phyloP scores from a whole-genome alignment of 1,140 invertebrate genomes.

The Hycleus cichorii region DNA sequence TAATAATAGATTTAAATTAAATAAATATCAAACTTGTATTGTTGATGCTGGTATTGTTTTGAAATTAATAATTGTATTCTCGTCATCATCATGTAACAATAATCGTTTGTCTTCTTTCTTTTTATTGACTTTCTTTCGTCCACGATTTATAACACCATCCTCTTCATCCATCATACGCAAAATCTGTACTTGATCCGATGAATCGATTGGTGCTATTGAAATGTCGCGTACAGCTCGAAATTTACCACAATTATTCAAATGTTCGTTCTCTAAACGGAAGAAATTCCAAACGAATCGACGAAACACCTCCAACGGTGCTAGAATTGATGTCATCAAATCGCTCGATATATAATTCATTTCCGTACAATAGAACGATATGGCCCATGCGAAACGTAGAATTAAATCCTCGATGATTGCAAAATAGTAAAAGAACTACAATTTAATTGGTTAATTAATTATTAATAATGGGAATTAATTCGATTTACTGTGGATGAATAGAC shows the following conservation, averaged over 20 bases:
- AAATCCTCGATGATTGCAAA: slow-evolving; percentile 87
- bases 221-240: slow-evolving; percentile 88
- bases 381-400: slow-evolving; percentile 78
- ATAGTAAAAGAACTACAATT: slow-evolving; percentile 83
- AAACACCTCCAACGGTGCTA: slow-evolving; percentile 78
- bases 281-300: slow-evolving; percentile 89
- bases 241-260: slow-evolving; percentile 91
- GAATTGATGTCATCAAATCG: slow-evolving; percentile 71
- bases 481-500: slow-evolving; percentile 65
- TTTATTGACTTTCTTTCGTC: slow-evolving; percentile 44
- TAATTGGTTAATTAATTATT: neutral
- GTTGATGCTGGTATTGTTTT: slow-evolving; percentile 23
- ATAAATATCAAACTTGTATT: slow-evolving; percentile 13
- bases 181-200: slow-evolving; percentile 63
- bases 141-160: slow-evolving; percentile 53
- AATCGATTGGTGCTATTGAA: slow-evolving; percentile 76
- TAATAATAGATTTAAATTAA: neutral
- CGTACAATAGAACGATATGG: slow-evolving; percentile 66
- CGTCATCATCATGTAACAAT: slow-evolving; percentile 50
- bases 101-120: slow-evolving; percentile 49
- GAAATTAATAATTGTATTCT: slow-evolving; percentile 41
- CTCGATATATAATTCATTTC: slow-evolving; percentile 61
- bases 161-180: slow-evolving; percentile 68
- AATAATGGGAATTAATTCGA: neutral
- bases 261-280: slow-evolving; percentile 89